Percentiles rank a stretch among this genome's conserved stretches.
Conservation (phyloP, 1,140 invertebrate species). For the Adelges cooleyi region DNA sequence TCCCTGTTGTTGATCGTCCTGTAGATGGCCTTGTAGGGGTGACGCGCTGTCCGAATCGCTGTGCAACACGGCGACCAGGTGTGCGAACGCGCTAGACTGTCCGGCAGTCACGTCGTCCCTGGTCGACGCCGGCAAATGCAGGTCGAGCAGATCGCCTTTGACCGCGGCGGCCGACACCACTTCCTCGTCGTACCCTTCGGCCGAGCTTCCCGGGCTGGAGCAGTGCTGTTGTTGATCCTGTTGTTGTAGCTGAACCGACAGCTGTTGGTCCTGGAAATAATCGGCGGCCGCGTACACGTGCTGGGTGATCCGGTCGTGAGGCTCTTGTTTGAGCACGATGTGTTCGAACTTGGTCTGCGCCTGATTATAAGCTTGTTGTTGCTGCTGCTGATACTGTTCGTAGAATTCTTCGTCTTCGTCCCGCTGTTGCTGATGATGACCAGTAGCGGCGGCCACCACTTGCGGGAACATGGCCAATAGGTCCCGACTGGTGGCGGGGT, state of each 20-base stretch:
- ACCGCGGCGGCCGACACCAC: background rate
- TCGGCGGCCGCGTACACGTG: background rate
- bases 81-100: conserved; percentile 2
- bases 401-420: conserved; percentile 12
- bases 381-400: conserved; percentile 10
- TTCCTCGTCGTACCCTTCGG: conserved; percentile 1
- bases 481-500: background rate
- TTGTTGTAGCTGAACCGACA: conserved; percentile 6
- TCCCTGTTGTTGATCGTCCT: background rate
- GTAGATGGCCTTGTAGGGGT: background rate
- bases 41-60: conserved; percentile 10
- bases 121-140: background rate
- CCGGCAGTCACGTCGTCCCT: background rate
- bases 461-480: conserved; percentile 26
- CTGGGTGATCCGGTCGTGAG: background rate
- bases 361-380: background rate
- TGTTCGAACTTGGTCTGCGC: background rate
- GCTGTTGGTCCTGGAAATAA: background rate
- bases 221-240: background rate
- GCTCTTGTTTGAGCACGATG: conserved; percentile 10
- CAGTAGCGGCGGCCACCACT: background rate
- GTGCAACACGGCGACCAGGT: conserved; percentile 14
- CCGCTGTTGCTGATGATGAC: background rate
- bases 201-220: conserved; percentile 15
- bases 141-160: background rate